These are phyloP conservation scores for Odocoileus virginianus DNA, from an alignment of 2,113 vertebrate genomes.

Conservation along the genomic window DNA sequence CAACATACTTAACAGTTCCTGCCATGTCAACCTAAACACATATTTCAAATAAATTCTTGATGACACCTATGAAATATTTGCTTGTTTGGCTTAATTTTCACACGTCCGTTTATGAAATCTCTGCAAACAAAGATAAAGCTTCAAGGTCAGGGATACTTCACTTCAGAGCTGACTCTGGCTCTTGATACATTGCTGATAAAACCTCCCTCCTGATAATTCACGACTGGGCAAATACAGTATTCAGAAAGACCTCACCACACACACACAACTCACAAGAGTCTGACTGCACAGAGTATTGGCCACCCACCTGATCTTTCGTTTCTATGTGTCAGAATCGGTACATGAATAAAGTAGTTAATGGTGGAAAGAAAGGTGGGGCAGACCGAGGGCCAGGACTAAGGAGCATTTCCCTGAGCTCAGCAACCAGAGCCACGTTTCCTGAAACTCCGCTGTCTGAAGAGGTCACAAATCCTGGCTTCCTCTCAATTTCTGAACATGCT, in stretches of 20 bases:
- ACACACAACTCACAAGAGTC: background rate
- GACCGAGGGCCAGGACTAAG: background rate
- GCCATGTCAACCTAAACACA: background rate
- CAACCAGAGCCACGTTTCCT: background rate
- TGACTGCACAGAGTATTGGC: background rate
- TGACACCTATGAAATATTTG: background rate
- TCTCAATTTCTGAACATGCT: background rate
- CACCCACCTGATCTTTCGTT: background rate
- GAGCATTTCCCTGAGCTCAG: background rate
- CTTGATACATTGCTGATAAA: slow-evolving; percentile 36
- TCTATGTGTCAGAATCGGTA: background rate
- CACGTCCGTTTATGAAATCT: background rate
- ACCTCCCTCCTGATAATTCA: background rate
- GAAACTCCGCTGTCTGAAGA: background rate
- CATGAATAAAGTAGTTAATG: background rate
- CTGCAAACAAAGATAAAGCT: slow-evolving; percentile 20
- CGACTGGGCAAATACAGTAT: background rate
- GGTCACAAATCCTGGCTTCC: background rate
- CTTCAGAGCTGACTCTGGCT: background rate
- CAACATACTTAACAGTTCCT: background rate
- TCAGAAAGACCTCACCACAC: background rate
- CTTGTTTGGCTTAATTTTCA: background rate
- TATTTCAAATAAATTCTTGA: background rate
- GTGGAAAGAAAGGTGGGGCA: background rate
- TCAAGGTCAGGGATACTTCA: background rate